Conservation (phyloP, 2,113 vertebrate species). For the Pomatostomus ruficeps region DNA sequence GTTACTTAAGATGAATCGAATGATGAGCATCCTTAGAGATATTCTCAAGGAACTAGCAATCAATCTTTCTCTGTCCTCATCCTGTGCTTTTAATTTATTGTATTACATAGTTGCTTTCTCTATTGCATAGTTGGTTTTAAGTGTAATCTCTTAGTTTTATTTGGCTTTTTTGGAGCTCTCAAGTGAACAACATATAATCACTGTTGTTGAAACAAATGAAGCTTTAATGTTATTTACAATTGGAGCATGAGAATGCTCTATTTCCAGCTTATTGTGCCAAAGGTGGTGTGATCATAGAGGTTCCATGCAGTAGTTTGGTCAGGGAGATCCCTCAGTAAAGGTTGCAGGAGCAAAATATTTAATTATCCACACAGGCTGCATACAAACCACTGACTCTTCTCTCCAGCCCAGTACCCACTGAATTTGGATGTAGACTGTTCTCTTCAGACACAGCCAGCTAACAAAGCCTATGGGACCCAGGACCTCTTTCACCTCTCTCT, state of each 20-base stretch:
- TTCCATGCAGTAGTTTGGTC: background rate
- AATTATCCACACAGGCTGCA: background rate
- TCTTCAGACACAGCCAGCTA: background rate
- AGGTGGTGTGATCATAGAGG: background rate
- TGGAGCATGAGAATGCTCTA: background rate
- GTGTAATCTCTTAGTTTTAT: background rate
- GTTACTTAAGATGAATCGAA: background rate
- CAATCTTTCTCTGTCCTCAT: background rate
- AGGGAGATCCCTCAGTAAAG: background rate
- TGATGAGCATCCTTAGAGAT: background rate
- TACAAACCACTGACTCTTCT: background rate
- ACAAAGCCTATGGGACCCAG: fast-evolving
- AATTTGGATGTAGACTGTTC: background rate
- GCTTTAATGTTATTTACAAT: background rate
- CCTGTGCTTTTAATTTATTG: background rate
- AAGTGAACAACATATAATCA: background rate
- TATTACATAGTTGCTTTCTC: background rate
- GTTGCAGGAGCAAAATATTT: background rate
- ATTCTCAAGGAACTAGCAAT: background rate
- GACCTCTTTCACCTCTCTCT: background rate
- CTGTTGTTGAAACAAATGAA: background rate
- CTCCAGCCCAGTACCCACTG: background rate
- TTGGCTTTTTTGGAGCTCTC: background rate
- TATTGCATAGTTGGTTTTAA: background rate
- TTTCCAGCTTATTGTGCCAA: too few relatives aligned